Evolutionary conservation across 2,888 invertebrate genomes (phyloP), one percentile per base, ranked within the genome.

Genomic region (Elgonia sp.): DNA sequence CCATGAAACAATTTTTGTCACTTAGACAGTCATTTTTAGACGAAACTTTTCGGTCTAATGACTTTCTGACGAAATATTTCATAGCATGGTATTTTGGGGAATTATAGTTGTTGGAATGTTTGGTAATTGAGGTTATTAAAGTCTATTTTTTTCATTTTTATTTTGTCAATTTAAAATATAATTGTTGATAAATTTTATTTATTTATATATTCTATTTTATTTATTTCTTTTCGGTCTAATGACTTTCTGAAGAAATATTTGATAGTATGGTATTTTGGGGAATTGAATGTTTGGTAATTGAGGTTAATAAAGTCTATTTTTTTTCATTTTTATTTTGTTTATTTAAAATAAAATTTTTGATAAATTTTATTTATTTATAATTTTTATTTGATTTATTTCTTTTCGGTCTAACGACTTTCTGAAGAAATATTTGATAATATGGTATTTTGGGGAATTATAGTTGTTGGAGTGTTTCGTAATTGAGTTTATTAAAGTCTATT

Each of bases 1-100:
- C 73, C 73, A 42, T 50, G 14, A 50, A 46, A 67, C 79, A 21
- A 80, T 83, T 83, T 87, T 87, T 79, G 80, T 84, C 70, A 80
- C 63, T 79, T 70, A 21, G 42, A 10, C 40, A 62, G 29, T 29
- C 29, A 29, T 29, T 29, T n/a, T 29, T 29, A 29, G 29, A 29
- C 29, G 29, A 29, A 29, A 29, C 1, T 10, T 70, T 84, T 39
- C 20, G 14, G 0, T 0, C 9, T 69, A 29, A 37, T 29, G 60
- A 29, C 12, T 60, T 29, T 29, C 60, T 60, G 57, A n/a, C 16
- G 53, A 53, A 53, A 14, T 53, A n/a, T n/a, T 12, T 7, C 1
- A 53, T 53, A 6, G n/a, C 2, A 53, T n/a, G n/a, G 53, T 53
- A 53, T 12, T 16, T n/a, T 53, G n/a, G 12, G 14, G n/a, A 53